These are phyloP conservation scores for Leptosomus discolor DNA, from an alignment of 2,113 vertebrate genomes.

Conservation along the genomic window DNA sequence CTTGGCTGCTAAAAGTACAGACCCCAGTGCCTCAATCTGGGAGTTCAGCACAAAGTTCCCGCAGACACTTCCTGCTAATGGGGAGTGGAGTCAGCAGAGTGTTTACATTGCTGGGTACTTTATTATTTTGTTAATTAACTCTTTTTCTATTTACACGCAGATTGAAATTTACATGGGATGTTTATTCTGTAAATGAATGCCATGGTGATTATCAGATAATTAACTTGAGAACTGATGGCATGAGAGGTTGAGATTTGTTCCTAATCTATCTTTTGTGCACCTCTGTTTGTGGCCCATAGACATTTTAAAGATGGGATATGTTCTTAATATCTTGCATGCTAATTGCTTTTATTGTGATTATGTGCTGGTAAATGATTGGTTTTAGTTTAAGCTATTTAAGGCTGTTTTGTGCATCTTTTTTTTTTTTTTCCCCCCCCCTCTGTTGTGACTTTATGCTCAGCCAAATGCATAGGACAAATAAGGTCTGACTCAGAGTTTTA, in stretches of 20 bases:
- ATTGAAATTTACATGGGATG: conserved; percentile 52
- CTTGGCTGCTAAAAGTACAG: background rate
- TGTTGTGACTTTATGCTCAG: background rate
- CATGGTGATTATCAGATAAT: conserved; percentile 62
- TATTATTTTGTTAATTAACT: conserved; percentile 61
- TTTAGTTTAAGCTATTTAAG: conserved; percentile 46
- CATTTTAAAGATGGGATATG: conserved; percentile 7
- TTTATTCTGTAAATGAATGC: conserved; percentile 47
- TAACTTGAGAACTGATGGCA: conserved; percentile 45
- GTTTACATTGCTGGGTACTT: conserved; percentile 33
- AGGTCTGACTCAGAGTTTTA: conserved; percentile 13
- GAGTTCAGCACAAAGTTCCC: background rate
- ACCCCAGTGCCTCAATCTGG: background rate
- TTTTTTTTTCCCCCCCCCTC: background rate
- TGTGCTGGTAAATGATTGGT: background rate
- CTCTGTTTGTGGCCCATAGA: conserved; percentile 35
- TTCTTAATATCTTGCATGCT: conserved; percentile 53
- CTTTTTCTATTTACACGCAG: conserved; percentile 30
- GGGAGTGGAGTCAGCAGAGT: conserved; percentile 8
- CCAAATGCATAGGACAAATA: conserved; percentile 22
- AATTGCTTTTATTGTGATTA: conserved; percentile 52
- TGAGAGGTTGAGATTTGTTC: conserved; percentile 33
- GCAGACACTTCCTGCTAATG: background rate
- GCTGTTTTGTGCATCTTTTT: background rate
- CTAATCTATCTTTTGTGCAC: conserved; percentile 40